Base-by-base conservation (phyloP, 2,888 invertebrate species). In the Caenorhabditis auriculariae region DNA sequence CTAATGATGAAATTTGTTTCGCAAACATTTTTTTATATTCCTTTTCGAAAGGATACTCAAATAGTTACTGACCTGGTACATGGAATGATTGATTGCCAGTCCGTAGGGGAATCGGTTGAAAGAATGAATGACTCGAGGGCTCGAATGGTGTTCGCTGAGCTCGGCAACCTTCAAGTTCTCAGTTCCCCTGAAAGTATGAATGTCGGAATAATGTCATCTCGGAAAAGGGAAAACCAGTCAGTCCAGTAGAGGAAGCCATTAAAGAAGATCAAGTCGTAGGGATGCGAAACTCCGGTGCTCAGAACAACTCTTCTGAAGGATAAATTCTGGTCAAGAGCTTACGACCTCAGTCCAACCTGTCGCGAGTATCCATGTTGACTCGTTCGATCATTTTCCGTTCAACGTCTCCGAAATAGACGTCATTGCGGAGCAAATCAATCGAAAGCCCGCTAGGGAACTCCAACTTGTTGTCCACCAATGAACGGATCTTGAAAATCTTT, bases 101-200 rank as follows among this genome's bases (percentile, higher is more conserved):
- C 72, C 69, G 50, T 69, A 71, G 17, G 71, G 71, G 60, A 66
- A 64, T 12, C 59, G 54, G 32, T 54, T 54, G 65, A 70, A 70
- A 6, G 58, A 32, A 50, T 70, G 70, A 19, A 70, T 46, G 50
- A 60, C 49, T 35, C 56, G 61, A 4, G 65, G 62, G 4, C 58
- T 43, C 4, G 69, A 51, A 41, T 67, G 67, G 12, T 64, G 63
- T 17, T 54, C 51, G 19, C 52, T 58, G 26, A 70, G 47, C 50
- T 69, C 62, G 28, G 62, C 60, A 7, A 60, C 60, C 24, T 70
- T 68, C 37, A 72, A 48, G 3, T 61, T 49, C 41, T 68, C 62
- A 27, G 62, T 69, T 38, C 58, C 62, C 67, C 63, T 68, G 38
- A 42, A 66, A 53, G 35, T 41, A 15, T 9, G 15, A 9, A 12